These are phyloP conservation scores for Tadarida brasiliensis DNA, from an alignment of 2,797 vertebrate genomes.

Conservation along the genomic window DNA sequence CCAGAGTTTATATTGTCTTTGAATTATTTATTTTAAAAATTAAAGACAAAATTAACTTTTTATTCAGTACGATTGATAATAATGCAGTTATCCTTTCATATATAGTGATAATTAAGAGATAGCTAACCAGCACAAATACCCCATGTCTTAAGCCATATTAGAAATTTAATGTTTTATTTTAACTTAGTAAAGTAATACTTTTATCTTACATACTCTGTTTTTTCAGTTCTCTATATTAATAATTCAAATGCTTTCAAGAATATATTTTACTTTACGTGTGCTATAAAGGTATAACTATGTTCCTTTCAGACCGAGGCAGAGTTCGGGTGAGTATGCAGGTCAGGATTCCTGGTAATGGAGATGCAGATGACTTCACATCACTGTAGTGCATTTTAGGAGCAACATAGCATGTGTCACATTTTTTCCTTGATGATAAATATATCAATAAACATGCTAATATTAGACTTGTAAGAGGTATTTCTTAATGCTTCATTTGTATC, in stretches of 20 bases:
- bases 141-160: constrained; percentile 23
- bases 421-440: constrained; percentile 73
- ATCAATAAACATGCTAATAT: constrained; percentile 56
- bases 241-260: constrained; percentile 18
- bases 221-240: constrained; percentile 38
- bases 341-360: constrained; percentile 35
- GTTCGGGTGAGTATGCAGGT: constrained; percentile 10
- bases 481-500: neutral
- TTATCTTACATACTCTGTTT: constrained; percentile 54
- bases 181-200: constrained; percentile 51
- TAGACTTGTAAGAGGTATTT: constrained; percentile 33
- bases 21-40: constrained; percentile 56
- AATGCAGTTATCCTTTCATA: constrained; percentile 27
- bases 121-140: neutral
- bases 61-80: constrained; percentile 4
- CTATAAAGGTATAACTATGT: neutral
- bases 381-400: constrained; percentile 70
- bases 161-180: constrained; percentile 46
- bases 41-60: constrained; percentile 55
- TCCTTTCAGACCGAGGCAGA: neutral
- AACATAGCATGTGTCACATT: constrained; percentile 56
- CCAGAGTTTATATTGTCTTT: constrained; percentile 28
- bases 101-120: neutral
- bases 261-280: neutral
- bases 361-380: constrained; percentile 70